Base-by-base conservation (phyloP, 2,888 invertebrate genomes). In the Craniophora ligustri region DNA sequence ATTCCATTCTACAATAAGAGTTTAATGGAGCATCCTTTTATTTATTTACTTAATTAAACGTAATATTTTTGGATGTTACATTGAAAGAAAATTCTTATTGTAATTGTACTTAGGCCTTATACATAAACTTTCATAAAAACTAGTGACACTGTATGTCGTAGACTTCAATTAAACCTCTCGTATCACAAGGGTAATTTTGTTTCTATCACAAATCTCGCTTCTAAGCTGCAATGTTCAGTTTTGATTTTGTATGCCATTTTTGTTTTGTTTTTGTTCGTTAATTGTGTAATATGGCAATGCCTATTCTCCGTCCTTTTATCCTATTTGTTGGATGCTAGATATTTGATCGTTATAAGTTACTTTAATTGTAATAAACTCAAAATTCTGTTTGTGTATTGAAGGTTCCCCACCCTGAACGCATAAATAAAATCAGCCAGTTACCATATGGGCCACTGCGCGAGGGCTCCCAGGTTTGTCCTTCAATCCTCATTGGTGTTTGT, bases 361-460 rank as follows among this genome's bases (percentile, higher is more conserved):
- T 77, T 75, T 57, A 74, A 84, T 80, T 76, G 79, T 86, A 80
- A 84, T 85, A 84, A 87, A 91, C 82, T 89, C 88, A 81, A 87
- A 85, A 89, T 89, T 90, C 84, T 94, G 90, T 89, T 94, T 94
- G 90, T 94, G 94, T 94, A 94, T 95, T 94, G 89, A 95, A 95
- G 95, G 95, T 95, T 90, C 94, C 94, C 90, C 94, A 94, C 91
- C 94, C 94, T 89, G 94, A 94, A 92, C 92, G 94, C 92, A 90
- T 93, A 82, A 93, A 91, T 93, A 94, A 94, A 93, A 93, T 92
- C 86, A 92, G 94, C 93, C 95, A 95, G 94, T 94, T 95, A 93
- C 93, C 94, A 94, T 95, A 95, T 94, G 94, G 95, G 94, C 92
- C 92, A 87, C 94, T 94, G 94, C 95, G 94, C 94, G 95, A 95